Conservation (phyloP, 2,888 invertebrate species). For the Ametastegia equiseti region DNA sequence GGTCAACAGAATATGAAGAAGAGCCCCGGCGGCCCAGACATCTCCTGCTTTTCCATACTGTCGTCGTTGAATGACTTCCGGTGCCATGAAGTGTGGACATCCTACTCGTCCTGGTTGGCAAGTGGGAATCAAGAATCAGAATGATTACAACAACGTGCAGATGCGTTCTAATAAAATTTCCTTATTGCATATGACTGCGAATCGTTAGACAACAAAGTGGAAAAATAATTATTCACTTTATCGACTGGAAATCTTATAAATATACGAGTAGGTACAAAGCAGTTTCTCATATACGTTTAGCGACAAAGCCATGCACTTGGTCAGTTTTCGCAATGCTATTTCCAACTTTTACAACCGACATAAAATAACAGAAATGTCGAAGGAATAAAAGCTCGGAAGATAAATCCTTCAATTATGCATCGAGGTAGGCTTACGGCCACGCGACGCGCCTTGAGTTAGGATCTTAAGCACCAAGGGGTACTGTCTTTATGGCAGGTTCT, state of each 20-base stretch:
- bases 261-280: too few relatives aligned
- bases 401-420: constrained; percentile 24
- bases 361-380: not conserved
- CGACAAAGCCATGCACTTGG: constrained; percentile 4
- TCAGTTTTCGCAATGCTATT: constrained; percentile 6
- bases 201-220: not conserved
- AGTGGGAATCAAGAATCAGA: constrained; percentile 9
- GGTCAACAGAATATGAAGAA: constrained; percentile 94
- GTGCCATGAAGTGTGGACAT: constrained; percentile 98
- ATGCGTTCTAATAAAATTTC: not conserved
- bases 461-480: constrained; percentile 10
- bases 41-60: constrained; percentile 97
- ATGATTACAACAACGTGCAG: not conserved
- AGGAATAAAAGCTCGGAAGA: not conserved
- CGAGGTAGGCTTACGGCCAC: not conserved
- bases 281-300: too few relatives aligned
- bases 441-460: constrained; percentile 1
- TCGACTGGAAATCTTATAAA: not conserved
- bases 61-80: constrained; percentile 95
- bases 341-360: not conserved
- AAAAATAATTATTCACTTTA: not conserved
- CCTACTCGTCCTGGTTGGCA: constrained; percentile 89
- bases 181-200: not conserved
- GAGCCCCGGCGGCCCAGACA: constrained; percentile 98
- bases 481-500: constrained; percentile 12